A percentile compares a stretch with the other conserved stretches of the same genome.
These are phyloP conservation scores for Lamprotornis superbus DNA, from an alignment of 2,113 vertebrate genomes.

Conservation along the genomic window DNA sequence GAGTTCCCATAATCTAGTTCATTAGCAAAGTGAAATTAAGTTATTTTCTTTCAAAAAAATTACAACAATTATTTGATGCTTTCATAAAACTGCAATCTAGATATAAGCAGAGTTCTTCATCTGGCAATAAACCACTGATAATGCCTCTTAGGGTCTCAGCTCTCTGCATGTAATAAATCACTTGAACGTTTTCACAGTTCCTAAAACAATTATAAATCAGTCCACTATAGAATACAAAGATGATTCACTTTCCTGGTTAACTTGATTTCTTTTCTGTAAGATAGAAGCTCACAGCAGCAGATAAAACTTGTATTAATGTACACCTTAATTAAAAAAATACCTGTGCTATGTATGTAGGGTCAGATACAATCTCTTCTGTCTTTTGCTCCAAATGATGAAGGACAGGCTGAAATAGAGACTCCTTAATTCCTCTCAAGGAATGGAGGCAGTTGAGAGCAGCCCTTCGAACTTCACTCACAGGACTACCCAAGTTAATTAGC, in stretches of 20 bases:
- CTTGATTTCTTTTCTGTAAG: background rate
- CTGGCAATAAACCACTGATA: background rate
- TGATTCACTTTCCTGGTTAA: background rate
- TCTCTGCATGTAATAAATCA: background rate
- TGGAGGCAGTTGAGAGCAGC: constrained; percentile 79
- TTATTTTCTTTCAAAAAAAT: background rate
- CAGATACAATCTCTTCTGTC: constrained; percentile 87
- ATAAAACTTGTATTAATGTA: background rate
- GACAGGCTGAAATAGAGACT: constrained; percentile 77
- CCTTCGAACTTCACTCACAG: constrained; percentile 84
- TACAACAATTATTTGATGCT: background rate
- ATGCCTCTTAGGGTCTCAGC: background rate
- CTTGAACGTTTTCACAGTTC: background rate
- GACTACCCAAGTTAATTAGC: constrained; percentile 83
- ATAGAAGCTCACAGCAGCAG: background rate
- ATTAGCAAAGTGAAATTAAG: background rate
- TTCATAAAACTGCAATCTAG: background rate
- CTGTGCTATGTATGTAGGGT: constrained; percentile 80
- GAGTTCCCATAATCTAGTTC: constrained; percentile 75
- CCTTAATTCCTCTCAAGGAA: constrained; percentile 59
- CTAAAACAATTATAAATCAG: background rate
- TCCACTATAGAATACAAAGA: background rate
- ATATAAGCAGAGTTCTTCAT: background rate
- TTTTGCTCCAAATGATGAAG: constrained; percentile 77
- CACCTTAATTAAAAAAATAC: constrained; percentile 60